Evolutionary conservation across 2,797 vertebrate species (phyloP).

Genomic region (Alfaro cultratus): DNA sequence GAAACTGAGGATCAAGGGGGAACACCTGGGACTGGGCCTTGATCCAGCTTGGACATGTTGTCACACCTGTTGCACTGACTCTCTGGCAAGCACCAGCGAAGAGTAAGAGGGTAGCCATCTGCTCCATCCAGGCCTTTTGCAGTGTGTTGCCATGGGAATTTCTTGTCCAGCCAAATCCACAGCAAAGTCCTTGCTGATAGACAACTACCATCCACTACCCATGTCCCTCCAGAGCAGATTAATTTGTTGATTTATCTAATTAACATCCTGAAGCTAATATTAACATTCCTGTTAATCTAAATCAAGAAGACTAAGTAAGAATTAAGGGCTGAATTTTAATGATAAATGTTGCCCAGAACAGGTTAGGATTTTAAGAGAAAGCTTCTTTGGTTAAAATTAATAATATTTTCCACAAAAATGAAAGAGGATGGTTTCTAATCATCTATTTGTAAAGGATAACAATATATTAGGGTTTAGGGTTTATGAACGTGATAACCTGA

Average conservation of each 20-base stretch:
- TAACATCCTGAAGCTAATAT: constrained; percentile 59
- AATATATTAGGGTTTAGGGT: not conserved
- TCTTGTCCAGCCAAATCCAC: constrained; percentile 68
- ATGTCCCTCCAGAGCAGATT: constrained; percentile 69
- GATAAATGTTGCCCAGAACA: constrained; percentile 18
- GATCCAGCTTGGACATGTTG: constrained; percentile 76
- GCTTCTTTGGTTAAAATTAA: constrained; percentile 16
- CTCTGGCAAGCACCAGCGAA: constrained; percentile 55
- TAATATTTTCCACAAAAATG: not conserved
- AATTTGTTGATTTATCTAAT: constrained; percentile 79
- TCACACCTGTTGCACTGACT: constrained; percentile 79
- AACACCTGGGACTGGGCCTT: constrained; percentile 69
- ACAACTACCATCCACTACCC: constrained; percentile 43
- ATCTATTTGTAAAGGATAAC: constrained; percentile 7
- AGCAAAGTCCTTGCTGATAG: constrained; percentile 46
- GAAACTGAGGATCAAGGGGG: constrained; percentile 23
- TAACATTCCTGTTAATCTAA: constrained; percentile 62
- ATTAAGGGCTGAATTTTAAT: constrained; percentile 60
- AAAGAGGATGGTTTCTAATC: not conserved
- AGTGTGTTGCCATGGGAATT: constrained; percentile 71
- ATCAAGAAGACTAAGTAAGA: constrained; percentile 39
- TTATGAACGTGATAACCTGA: constrained; percentile 21
- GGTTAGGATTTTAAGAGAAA: constrained; percentile 14
- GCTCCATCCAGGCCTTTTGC: constrained; percentile 64
- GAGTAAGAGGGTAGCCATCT: constrained; percentile 70